Conservation (phyloP, 2,113 vertebrate species). For the Austrofundulus limnaeus region DNA sequence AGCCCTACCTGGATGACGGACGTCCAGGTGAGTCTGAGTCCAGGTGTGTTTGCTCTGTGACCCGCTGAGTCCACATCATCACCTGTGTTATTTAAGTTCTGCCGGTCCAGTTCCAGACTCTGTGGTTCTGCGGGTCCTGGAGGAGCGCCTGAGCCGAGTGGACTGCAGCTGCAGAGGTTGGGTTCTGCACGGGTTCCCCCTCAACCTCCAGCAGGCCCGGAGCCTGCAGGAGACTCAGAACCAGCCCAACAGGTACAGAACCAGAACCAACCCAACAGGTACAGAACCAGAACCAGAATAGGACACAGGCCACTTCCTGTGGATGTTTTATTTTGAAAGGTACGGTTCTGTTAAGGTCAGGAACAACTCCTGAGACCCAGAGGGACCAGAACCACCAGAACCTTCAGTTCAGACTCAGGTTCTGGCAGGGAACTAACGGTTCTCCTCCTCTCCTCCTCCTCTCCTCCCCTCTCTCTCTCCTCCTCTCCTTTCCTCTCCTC, state of each 20-base stretch:
- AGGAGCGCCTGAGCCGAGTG: conserved; percentile 68
- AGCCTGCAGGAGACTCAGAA: conserved; percentile 46
- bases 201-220: conserved; percentile 42
- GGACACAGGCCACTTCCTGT: too few species aligned
- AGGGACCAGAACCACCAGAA: too few species aligned
- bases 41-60: too few species aligned
- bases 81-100: neutral
- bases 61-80: neutral
- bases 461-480: too few species aligned
- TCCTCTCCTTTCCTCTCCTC: too few species aligned
- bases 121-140: conserved; percentile 80
- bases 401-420: too few species aligned
- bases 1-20: conserved; percentile 77
- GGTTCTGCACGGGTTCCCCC: conserved; percentile 62
- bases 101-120: conserved; percentile 81
- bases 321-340: neutral
- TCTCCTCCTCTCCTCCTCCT: too few species aligned
- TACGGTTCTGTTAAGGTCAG: neutral
- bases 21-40: conserved; percentile 76
- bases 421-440: too few species aligned
- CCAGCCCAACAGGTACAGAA: conserved; percentile 84
- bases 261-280: neutral
- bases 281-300: neutral
- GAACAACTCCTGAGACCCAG: too few species aligned
- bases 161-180: conserved; percentile 65